Percentiles rank a stretch among this genome's conserved stretches.
Evolutionary conservation across 1,140 invertebrate species (phyloP).

Genomic region (Venturia canescens): DNA sequence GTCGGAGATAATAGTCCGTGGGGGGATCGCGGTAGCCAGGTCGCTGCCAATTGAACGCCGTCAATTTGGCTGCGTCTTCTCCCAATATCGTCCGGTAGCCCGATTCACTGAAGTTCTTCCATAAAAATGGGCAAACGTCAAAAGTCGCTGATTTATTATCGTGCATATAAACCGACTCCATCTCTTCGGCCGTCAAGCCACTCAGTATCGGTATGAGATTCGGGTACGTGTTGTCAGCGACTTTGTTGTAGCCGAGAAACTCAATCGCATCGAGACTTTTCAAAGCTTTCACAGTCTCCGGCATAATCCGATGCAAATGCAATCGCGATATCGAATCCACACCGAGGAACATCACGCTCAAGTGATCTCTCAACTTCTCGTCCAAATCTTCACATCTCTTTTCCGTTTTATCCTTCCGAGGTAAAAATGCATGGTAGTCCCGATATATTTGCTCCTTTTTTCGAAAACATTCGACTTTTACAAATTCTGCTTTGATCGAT

Average conservation of each 20-base stretch:
- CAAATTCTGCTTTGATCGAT: constrained; percentile 79
- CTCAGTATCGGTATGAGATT: constrained; percentile 87
- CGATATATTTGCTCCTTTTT: constrained; percentile 78
- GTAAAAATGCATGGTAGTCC: constrained; percentile 84
- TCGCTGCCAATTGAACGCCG: constrained; percentile 79
- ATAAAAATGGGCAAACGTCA: constrained; percentile 80
- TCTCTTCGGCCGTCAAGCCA: constrained; percentile 80
- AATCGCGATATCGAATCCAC: constrained; percentile 91
- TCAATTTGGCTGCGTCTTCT: constrained; percentile 79
- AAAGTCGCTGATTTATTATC: constrained; percentile 75
- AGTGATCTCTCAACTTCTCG: constrained; percentile 53
- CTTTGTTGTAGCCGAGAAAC: constrained; percentile 88
- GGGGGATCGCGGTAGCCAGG: constrained; percentile 78
- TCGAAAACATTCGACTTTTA: constrained; percentile 79
- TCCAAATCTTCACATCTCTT: constrained; percentile 53
- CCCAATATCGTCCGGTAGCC: constrained; percentile 79
- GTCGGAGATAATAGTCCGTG: constrained; percentile 79
- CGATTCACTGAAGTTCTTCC: constrained; percentile 76
- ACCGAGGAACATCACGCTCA: constrained; percentile 88
- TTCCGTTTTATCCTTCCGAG: constrained; percentile 73
- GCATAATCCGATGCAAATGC: constrained; percentile 91
- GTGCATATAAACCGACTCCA: constrained; percentile 79
- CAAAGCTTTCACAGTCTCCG: constrained; percentile 81
- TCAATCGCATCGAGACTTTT: constrained; percentile 81
- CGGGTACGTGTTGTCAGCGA: constrained; percentile 90